Conservation (phyloP, 2,113 vertebrate species). For the Paramisgurnus dabryanus region DNA sequence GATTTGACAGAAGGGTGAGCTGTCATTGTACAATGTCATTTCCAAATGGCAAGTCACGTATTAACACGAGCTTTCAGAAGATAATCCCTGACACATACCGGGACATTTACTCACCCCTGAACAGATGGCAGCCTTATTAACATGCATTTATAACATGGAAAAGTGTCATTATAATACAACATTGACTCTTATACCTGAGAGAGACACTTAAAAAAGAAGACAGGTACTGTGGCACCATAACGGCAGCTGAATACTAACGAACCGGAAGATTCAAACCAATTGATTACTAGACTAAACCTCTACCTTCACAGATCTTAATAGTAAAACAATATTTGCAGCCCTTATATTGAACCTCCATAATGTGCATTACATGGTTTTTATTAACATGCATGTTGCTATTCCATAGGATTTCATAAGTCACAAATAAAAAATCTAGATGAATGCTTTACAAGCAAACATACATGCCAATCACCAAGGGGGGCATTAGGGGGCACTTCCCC, state of each 20-base stretch:
- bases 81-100: constrained; percentile 29
- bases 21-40: constrained; percentile 23
- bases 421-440: too few relatives aligned
- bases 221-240: not conserved
- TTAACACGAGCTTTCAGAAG: not conserved
- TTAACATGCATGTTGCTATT: too few relatives aligned
- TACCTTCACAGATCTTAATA: too few relatives aligned
- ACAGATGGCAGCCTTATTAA: constrained; percentile 19
- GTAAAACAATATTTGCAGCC: not conserved
- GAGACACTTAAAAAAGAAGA: not conserved
- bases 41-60: not conserved
- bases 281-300: not conserved
- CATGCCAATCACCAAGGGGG: too few relatives aligned
- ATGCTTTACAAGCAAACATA: too few relatives aligned
- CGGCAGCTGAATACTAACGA: not conserved
- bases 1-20: not conserved
- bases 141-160: not conserved
- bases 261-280: not conserved
- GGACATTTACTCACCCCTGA: not conserved
- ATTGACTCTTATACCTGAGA: not conserved
- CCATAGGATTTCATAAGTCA: too few relatives aligned
- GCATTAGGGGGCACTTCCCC: too few relatives aligned
- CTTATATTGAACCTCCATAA: too few relatives aligned
- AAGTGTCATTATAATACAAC: not conserved
- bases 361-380: too few relatives aligned